Conservation (phyloP, 2,797 vertebrate species). For the Phalanger gymnotis region DNA sequence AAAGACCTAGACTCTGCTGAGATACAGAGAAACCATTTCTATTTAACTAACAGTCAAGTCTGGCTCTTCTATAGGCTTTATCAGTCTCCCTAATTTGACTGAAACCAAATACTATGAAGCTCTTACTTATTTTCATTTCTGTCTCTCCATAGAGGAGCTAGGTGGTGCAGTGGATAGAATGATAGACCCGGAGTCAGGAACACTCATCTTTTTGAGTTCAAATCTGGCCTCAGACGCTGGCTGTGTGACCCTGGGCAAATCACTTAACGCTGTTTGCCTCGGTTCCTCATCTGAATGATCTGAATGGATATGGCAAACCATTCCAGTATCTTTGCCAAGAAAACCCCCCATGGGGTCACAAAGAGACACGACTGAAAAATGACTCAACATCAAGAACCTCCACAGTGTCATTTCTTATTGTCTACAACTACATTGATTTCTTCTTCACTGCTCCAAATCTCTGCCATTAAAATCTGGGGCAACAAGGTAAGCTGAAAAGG, state of each 20-base stretch:
- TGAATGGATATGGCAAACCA: neutral
- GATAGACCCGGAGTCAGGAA: neutral
- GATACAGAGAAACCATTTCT: neutral
- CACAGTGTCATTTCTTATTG: conserved; percentile 11
- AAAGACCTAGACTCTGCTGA: neutral
- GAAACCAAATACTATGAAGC: conserved; percentile 27
- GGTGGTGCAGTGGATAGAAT: neutral
- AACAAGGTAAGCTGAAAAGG: neutral
- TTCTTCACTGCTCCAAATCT: conserved; percentile 44
- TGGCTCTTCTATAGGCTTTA: neutral
- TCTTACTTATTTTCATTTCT: neutral
- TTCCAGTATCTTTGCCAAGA: neutral
- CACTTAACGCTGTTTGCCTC: neutral
- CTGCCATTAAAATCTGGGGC: conserved; percentile 5
- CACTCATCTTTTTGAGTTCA: neutral
- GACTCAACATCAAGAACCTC: neutral
- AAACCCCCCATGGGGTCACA: neutral
- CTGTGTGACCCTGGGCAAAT: neutral
- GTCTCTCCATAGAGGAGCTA: neutral
- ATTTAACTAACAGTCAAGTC: neutral
- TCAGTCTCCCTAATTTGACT: conserved; percentile 20
- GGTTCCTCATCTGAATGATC: neutral
- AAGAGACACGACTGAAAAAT: neutral
- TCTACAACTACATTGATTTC: conserved; percentile 13
- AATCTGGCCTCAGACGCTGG: neutral